These are phyloP conservation scores for Cichlasoma orientale DNA, from an alignment of 2,797 vertebrate genomes.

Conservation along the genomic window DNA sequence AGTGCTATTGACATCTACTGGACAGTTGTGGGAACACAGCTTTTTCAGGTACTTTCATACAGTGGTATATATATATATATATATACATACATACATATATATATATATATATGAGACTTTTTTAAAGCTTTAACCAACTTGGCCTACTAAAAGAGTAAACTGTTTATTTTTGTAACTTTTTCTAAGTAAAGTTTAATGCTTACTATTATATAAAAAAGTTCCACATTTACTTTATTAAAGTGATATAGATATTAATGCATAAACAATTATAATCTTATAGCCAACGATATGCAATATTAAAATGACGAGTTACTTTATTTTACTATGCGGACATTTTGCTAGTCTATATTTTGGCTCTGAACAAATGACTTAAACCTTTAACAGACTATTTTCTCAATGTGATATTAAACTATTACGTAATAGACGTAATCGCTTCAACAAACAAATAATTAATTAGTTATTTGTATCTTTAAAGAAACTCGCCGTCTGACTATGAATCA, in stretches of 20 bases:
- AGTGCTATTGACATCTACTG: neutral
- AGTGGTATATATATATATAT: no score
- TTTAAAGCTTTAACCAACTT: neutral
- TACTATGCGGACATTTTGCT: neutral
- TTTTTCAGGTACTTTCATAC: neutral
- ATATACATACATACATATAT: no score
- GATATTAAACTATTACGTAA: neutral
- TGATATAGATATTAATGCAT: no score
- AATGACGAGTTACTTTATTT: neutral
- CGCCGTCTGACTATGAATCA: neutral
- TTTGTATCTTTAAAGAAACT: neutral
- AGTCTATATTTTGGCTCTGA: neutral
- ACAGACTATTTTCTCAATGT: neutral
- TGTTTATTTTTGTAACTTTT: no score
- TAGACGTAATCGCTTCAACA: neutral
- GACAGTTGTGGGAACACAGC: neutral
- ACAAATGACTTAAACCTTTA: neutral
- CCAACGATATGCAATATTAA: neutral
- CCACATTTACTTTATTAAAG: no score
- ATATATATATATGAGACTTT: no score
- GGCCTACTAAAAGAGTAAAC: neutral
- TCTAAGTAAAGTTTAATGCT: no score
- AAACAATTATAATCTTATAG: no score
- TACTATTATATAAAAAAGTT: neutral
- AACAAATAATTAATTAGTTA: neutral